These are phyloP conservation scores for Oriolus oriolus DNA, from an alignment of 2,113 vertebrate genomes.

Conservation along the genomic window DNA sequence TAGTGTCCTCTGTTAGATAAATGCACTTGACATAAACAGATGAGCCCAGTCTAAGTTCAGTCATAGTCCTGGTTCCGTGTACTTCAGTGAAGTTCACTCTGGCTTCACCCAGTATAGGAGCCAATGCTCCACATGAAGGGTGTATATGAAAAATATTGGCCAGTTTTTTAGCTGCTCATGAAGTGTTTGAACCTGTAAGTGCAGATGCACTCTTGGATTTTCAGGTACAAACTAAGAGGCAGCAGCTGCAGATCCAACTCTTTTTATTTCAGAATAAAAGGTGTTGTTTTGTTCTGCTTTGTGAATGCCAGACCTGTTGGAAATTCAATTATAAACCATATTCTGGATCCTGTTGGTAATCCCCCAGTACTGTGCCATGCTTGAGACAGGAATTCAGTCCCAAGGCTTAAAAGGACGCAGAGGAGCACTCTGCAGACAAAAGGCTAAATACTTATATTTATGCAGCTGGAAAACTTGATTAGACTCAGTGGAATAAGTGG, in stretches of 20 bases:
- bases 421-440: not conserved
- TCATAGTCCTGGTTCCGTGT: fast-evolving
- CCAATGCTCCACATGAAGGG: not conserved
- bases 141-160: not conserved
- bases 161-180: not conserved
- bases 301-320: not conserved
- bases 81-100: not conserved
- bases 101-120: not conserved
- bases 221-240: not conserved
- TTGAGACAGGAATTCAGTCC: not conserved
- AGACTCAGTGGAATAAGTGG: not conserved
- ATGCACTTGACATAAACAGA: not conserved
- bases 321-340: not conserved
- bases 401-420: not conserved
- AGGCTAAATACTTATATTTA: not conserved
- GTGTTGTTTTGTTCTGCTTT: not conserved
- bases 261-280: not conserved
- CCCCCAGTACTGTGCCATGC: not conserved
- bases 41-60: not conserved
- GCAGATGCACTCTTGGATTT: not conserved
- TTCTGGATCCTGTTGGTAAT: not conserved
- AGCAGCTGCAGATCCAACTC: not conserved
- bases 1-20: not conserved
- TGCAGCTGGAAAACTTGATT: not conserved
- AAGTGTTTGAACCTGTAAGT: not conserved